phyloP scores from a whole-genome alignment of 2,888 invertebrate genomes.

The Anorthoa munda region DNA sequence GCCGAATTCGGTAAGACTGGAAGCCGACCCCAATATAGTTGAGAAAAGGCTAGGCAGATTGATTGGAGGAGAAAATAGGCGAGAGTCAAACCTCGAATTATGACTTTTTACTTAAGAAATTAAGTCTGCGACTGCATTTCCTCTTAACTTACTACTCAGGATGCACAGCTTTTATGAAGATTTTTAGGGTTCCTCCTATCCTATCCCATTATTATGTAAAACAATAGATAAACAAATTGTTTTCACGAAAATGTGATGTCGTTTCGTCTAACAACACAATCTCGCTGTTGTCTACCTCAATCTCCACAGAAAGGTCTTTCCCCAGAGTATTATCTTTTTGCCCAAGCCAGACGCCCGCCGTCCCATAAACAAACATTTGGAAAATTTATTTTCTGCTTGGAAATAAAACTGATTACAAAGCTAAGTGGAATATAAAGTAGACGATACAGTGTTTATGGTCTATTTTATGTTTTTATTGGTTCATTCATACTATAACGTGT shows the following conservation, averaged over 20 bases:
- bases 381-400: constrained; percentile 43
- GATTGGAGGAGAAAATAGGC: too few relatives aligned
- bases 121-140: too few relatives aligned
- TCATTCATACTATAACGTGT: neutral
- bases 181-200: too few relatives aligned
- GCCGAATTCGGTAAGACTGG: too few relatives aligned
- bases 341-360: constrained; percentile 29
- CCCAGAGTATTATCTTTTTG: constrained; percentile 67
- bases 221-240: neutral
- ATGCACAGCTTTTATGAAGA: too few relatives aligned
- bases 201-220: neutral
- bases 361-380: constrained; percentile 45
- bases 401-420: constrained; percentile 56
- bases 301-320: constrained; percentile 65
- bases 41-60: too few relatives aligned
- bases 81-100: too few relatives aligned
- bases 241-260: constrained; percentile 22
- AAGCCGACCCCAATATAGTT: too few relatives aligned
- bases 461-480: constrained; percentile 29
- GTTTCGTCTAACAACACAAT: constrained; percentile 34
- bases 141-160: too few relatives aligned
- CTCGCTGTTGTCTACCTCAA: constrained; percentile 35
- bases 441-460: constrained; percentile 35
- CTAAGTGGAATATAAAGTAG: constrained; percentile 39
- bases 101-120: too few relatives aligned